Percentiles rank a stretch among this genome's conserved stretches.
phyloP scores from a whole-genome alignment of 2,113 vertebrate species.

The Nymphicus hollandicus region DNA sequence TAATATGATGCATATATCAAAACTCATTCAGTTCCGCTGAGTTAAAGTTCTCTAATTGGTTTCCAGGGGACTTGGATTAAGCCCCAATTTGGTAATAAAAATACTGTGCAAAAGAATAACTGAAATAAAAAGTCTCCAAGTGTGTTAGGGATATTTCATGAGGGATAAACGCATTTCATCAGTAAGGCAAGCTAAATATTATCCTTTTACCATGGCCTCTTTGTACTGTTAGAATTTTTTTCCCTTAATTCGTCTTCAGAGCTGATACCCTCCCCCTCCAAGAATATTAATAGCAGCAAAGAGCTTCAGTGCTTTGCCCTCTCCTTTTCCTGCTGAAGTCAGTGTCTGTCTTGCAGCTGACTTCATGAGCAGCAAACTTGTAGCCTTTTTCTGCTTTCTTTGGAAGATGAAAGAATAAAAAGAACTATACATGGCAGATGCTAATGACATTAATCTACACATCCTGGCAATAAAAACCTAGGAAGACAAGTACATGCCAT shows the following conservation, averaged over 20 bases:
- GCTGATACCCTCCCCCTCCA: background rate
- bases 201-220: background rate
- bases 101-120: background rate
- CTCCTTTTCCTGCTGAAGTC: background rate
- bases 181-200: slow-evolving; percentile 28
- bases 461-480: background rate
- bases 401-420: background rate
- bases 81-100: slow-evolving; percentile 1
- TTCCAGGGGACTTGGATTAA: slow-evolving; percentile 24
- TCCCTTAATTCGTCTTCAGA: background rate
- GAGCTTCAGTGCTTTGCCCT: background rate
- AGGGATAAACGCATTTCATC: background rate
- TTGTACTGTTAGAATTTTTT: background rate
- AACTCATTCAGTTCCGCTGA: background rate
- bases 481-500: background rate
- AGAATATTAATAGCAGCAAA: background rate
- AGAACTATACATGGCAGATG: background rate
- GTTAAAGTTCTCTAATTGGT: slow-evolving; percentile 12
- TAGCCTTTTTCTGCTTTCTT: background rate
- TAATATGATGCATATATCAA: slow-evolving; percentile 20
- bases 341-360: background rate
- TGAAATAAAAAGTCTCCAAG: background rate
- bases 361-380: background rate
- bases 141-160: background rate
- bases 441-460: background rate